Conservation (phyloP, 2,888 invertebrate genomes). For the Hartigia nigra region DNA sequence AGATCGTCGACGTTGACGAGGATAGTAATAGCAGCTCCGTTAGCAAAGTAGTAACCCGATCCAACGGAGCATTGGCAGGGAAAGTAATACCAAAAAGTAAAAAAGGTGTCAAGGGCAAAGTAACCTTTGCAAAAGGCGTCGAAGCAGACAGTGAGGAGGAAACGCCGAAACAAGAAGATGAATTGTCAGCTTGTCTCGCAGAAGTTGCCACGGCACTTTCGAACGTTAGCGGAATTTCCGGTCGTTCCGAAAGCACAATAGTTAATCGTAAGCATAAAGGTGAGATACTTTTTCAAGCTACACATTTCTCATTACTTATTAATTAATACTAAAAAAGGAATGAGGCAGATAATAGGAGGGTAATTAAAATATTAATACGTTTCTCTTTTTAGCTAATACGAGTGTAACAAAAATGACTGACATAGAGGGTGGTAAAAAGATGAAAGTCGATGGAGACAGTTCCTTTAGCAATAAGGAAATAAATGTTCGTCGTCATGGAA, state of each 20-base stretch:
- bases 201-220: conserved; percentile 61
- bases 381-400: conserved; percentile 39
- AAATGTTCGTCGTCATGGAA: conserved; percentile 69
- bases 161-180: conserved; percentile 50
- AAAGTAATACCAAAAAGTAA: conserved; percentile 51
- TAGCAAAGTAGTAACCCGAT: conserved; percentile 30
- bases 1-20: conserved; percentile 34
- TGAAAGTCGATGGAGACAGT: conserved; percentile 42
- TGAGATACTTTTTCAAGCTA: conserved; percentile 23
- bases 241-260: conserved; percentile 38
- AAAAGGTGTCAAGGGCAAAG: conserved; percentile 49
- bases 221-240: conserved; percentile 40
- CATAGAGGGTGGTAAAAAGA: conserved; percentile 42
- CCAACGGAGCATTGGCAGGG: conserved; percentile 31
- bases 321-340: not conserved
- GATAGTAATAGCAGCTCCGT: conserved; percentile 29
- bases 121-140: conserved; percentile 40
- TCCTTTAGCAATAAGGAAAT: conserved; percentile 68
- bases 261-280: conserved; percentile 50
- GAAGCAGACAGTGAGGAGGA: conserved; percentile 33
- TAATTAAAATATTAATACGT: conserved; percentile 30
- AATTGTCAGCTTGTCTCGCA: conserved; percentile 60
- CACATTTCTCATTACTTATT: not conserved
- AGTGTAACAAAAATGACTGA: conserved; percentile 37
- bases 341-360: not conserved